Conservation (phyloP, 1,140 invertebrate genomes). For the Zaprionus lachaisei region DNA sequence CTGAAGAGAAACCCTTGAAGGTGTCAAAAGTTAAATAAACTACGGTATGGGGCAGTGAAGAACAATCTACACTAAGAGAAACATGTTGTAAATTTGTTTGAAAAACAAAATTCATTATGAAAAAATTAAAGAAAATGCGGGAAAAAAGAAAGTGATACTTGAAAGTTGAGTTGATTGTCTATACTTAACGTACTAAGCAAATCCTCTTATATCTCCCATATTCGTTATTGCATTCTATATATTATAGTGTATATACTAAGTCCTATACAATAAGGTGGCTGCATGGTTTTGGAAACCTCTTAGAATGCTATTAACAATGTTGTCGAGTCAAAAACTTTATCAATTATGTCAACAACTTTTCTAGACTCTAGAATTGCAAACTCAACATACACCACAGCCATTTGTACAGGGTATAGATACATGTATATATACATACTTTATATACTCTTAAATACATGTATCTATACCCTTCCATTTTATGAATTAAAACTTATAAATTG, state of each 20-base stretch:
- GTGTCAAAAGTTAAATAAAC: constrained; percentile 78
- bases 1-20: constrained; percentile 43
- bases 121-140: neutral
- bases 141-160: no score
- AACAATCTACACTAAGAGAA: constrained; percentile 7
- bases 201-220: no score
- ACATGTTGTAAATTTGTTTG: neutral
- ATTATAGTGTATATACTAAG: neutral
- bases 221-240: neutral
- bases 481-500: neutral
- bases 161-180: no score
- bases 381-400: neutral
- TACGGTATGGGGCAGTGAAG: constrained; percentile 24
- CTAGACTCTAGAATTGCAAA: neutral
- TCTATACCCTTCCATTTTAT: neutral
- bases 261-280: neutral
- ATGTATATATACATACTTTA: no score
- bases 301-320: no score
- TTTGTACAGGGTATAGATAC: neutral
- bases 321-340: no score
- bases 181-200: no score
- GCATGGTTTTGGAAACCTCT: no score
- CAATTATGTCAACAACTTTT: no score
- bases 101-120: neutral
- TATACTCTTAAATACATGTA: no score